Conservation (phyloP, 2,797 vertebrate genomes). For the Micromesistius poutassou region DNA sequence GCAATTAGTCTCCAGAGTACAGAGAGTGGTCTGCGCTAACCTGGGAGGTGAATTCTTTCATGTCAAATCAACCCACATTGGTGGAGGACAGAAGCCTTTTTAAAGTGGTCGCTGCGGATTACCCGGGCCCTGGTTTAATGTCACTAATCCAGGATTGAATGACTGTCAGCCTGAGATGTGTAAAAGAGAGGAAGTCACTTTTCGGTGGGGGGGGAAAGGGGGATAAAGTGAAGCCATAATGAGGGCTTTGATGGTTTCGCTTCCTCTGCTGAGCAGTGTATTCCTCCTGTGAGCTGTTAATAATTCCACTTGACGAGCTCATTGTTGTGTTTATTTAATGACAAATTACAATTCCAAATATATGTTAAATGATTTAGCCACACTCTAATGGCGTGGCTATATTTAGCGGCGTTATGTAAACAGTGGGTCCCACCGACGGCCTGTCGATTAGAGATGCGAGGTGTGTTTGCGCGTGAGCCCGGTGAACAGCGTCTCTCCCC, state of each 20-base stretch:
- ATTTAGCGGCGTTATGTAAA: constrained; percentile 42
- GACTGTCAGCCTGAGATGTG: constrained; percentile 24
- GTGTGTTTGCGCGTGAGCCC: constrained; percentile 34
- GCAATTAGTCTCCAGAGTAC: not conserved
- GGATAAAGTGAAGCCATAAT: constrained; percentile 28
- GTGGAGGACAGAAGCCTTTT: not conserved
- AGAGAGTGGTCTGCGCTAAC: not conserved
- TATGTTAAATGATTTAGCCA: constrained; percentile 40
- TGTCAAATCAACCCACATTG: not conserved
- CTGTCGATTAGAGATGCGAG: constrained; percentile 44
- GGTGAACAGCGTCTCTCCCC: constrained; percentile 45
- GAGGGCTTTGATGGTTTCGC: constrained; percentile 24
- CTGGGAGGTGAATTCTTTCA: not conserved
- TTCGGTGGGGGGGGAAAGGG: not conserved
- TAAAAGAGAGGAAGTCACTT: not conserved
- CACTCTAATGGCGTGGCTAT: constrained; percentile 53
- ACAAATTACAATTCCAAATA: constrained; percentile 42
- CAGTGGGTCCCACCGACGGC: constrained; percentile 6
- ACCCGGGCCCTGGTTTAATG: constrained; percentile 48
- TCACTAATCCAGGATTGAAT: constrained; percentile 39
- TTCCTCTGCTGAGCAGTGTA: constrained; percentile 10
- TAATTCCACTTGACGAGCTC: constrained; percentile 41
- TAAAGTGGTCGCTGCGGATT: constrained; percentile 37
- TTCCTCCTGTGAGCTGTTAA: constrained; percentile 24
- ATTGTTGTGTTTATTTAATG: constrained; percentile 43